These are phyloP conservation scores for Dreissena polymorpha DNA, from an alignment of 1,140 invertebrate genomes.

Conservation along the genomic window DNA sequence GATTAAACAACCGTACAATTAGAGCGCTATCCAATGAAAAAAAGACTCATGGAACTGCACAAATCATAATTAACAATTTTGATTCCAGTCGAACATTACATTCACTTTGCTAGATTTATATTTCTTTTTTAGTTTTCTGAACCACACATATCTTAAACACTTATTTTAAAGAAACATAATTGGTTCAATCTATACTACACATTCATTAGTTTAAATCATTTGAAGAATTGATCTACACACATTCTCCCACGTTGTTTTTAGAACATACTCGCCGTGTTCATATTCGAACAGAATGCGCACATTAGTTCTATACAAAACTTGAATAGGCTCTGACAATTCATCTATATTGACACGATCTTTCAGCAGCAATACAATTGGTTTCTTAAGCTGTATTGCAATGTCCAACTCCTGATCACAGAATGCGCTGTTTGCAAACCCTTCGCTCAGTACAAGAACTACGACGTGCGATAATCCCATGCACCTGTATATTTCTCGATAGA, in stretches of 20 bases:
- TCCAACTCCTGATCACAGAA: slow-evolving; percentile 15
- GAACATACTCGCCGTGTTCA: slow-evolving; percentile 2
- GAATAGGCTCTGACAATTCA: neutral
- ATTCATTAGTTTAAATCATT: neutral
- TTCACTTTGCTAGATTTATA: no score
- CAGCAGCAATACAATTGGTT: slow-evolving; percentile 21
- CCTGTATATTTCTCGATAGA: neutral
- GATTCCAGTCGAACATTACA: no score
- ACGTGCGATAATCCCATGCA: neutral
- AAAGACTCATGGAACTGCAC: no score
- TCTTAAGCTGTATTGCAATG: neutral
- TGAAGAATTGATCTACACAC: slow-evolving; percentile 17
- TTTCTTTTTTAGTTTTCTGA: no score
- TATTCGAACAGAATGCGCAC: neutral
- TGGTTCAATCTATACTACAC: neutral
- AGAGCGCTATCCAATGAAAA: no score
- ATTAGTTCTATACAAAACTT: neutral
- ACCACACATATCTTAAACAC: no score
- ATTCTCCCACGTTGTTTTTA: slow-evolving; percentile 21
- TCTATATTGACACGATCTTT: neutral
- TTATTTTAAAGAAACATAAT: no score
- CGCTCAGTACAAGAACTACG: neutral
- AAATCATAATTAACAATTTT: no score
- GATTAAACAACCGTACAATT: no score
- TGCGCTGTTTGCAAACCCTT: neutral